phyloP scores from a whole-genome alignment of 2,797 vertebrate genomes.

The Poecilia gillii region DNA sequence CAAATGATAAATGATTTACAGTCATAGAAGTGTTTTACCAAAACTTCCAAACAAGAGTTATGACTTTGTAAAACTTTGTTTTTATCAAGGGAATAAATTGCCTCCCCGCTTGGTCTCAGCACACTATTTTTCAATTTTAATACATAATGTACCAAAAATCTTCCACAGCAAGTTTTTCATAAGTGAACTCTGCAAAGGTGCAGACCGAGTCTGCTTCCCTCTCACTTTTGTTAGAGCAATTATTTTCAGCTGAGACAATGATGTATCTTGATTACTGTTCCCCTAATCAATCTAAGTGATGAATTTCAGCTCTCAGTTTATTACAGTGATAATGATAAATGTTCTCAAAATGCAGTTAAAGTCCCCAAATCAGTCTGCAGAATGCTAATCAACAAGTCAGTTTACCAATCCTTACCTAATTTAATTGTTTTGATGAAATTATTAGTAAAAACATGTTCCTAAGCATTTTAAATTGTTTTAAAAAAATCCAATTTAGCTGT shows the following conservation, averaged over 20 bases:
- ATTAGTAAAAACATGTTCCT: neutral
- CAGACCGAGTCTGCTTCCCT: neutral
- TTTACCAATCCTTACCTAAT: neutral
- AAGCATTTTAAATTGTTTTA: neutral
- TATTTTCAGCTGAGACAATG: neutral
- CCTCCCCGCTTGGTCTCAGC: neutral
- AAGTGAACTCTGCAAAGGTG: neutral
- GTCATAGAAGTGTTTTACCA: neutral
- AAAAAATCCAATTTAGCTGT: neutral
- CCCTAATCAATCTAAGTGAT: neutral
- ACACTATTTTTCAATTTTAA: neutral
- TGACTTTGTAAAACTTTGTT: neutral
- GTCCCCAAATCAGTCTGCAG: neutral
- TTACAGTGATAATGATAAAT: conserved; percentile 6
- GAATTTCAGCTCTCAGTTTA: neutral
- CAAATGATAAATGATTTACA: neutral
- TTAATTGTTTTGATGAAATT: neutral
- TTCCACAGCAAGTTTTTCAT: neutral
- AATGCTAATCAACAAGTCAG: neutral
- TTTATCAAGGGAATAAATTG: neutral
- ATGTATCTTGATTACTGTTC: neutral
- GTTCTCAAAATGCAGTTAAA: neutral
- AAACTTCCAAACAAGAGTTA: neutral
- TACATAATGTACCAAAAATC: neutral
- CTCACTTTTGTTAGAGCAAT: neutral